Evolutionary conservation across 1,140 invertebrate genomes (phyloP), one percentile per base, ranked within the genome.

Genomic region (Ceratitis capitata): DNA sequence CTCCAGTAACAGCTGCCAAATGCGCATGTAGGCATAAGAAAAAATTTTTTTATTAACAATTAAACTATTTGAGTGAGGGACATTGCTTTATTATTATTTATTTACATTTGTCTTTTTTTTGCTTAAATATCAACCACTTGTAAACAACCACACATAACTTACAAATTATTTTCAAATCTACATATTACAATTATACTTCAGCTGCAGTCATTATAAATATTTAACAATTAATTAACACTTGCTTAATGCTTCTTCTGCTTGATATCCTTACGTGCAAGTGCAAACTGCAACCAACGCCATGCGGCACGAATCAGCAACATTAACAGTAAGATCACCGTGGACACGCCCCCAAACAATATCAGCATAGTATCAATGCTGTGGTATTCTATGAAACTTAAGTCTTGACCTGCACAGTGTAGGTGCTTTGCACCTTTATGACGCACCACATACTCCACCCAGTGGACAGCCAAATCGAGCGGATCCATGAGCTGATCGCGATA

Each of bases 361-460:
- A 87, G 0, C 0, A 88, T 83, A 2, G 86, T 86, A 86, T 89
- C 88, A 16, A 88, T 87, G 83, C 86, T 87, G 45, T 89, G 88
- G 39, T 89, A 89, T 78, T 88, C 86, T 83, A 87, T 88, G 85
- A 88, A 89, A 84, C 47, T 87, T 12, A 89, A 84, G 78, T 88
- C 85, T 29, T 88, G 87, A 10, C 87, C 86, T 9, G 88, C 86
- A 86, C 88, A 88, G 47, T 88, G 86, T 29, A 89, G 69, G 45
- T 89, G 88, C 45, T 86, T 84, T 5, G 92, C 92, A 74, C 93
- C 92, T 1, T 93, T 92, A 90, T 95, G 95, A 5, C 95, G 92
- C 2, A 93, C 92, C 1, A 96, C 93, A 86, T 96, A 94, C 88
- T 96, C 95, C 2, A 94, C 92, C 94, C 95, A 96, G 89, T 94